phyloP scores from a whole-genome alignment of 2,113 vertebrate species.

The Cyanoramphus novaezelandiae region DNA sequence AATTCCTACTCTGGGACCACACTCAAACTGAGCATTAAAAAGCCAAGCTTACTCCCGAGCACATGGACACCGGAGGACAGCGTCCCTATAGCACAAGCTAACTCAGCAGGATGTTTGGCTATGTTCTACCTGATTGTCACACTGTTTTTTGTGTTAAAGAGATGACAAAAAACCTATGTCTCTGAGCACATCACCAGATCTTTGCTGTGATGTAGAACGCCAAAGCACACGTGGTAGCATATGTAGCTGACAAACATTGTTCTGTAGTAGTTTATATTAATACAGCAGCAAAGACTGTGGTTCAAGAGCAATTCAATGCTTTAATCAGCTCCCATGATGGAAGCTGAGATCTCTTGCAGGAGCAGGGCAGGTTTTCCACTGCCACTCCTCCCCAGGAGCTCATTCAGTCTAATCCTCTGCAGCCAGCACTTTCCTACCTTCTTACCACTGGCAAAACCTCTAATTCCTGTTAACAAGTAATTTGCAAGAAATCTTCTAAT shows the following conservation, averaged over 20 bases:
- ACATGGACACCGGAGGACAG: fast-evolving
- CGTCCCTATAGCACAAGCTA: not conserved
- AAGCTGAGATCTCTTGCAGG: not conserved
- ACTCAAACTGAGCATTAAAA: not conserved
- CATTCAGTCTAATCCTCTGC: not conserved
- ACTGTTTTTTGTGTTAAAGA: not conserved
- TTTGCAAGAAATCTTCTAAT: not conserved
- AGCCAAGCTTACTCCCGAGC: fast-evolving
- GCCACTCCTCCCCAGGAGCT: not conserved
- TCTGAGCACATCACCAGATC: too few species aligned
- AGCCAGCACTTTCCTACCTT: not conserved
- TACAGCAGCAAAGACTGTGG: not conserved
- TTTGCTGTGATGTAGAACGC: not conserved
- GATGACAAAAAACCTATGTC: not conserved
- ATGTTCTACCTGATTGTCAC: not conserved
- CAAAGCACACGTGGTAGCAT: not conserved
- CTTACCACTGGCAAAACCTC: not conserved
- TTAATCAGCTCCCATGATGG: not conserved
- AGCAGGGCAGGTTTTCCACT: not conserved
- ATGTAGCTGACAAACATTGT: not conserved
- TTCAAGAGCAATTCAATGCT: not conserved
- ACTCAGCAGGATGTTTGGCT: not conserved
- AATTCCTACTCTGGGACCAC: not conserved
- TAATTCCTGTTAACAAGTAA: not conserved
- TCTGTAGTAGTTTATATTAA: not conserved